Percentiles rank a stretch among this genome's conserved stretches.
These are phyloP conservation scores for Thelaira solivaga DNA, from an alignment of 2,888 invertebrate genomes.

Conservation along the genomic window DNA sequence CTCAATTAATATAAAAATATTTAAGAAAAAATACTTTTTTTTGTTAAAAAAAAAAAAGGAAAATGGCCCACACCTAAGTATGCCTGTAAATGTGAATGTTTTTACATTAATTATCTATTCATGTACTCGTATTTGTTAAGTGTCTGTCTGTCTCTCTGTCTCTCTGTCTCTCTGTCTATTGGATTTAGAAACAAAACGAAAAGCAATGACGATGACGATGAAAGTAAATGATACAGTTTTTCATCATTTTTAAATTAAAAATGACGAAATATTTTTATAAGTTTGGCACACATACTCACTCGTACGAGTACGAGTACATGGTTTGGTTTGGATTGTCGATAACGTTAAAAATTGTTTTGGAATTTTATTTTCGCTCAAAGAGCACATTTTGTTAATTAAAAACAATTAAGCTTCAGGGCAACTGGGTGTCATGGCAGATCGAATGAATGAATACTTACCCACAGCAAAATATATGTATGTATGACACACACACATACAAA, in stretches of 20 bases:
- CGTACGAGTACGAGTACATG: background rate
- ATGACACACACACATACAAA: background rate
- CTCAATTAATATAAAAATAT: too few species aligned
- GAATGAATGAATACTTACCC: conserved; percentile 16
- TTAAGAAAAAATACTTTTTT: too few species aligned
- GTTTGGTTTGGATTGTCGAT: conserved; percentile 46
- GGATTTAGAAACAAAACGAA: background rate
- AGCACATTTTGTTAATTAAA: conserved; percentile 61
- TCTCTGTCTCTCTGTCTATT: too few species aligned
- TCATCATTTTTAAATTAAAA: conserved; percentile 34
- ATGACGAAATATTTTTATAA: conserved; percentile 57
- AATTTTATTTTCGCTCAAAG: conserved; percentile 56
- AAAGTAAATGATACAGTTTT: conserved; percentile 35
- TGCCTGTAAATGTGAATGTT: too few species aligned
- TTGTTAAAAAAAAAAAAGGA: too few species aligned
- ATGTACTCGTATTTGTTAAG: too few species aligned
- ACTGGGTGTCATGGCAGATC: conserved; percentile 66
- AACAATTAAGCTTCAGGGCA: conserved; percentile 62
- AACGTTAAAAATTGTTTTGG: conserved; percentile 55
- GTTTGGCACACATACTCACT: conserved; percentile 40
- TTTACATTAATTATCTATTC: too few species aligned
- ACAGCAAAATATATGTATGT: background rate
- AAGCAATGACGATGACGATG: conserved; percentile 8
- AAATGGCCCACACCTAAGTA: too few species aligned
- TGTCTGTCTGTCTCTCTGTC: too few species aligned